Conservation (phyloP, 1,140 invertebrate species). For the Mya arenaria region DNA sequence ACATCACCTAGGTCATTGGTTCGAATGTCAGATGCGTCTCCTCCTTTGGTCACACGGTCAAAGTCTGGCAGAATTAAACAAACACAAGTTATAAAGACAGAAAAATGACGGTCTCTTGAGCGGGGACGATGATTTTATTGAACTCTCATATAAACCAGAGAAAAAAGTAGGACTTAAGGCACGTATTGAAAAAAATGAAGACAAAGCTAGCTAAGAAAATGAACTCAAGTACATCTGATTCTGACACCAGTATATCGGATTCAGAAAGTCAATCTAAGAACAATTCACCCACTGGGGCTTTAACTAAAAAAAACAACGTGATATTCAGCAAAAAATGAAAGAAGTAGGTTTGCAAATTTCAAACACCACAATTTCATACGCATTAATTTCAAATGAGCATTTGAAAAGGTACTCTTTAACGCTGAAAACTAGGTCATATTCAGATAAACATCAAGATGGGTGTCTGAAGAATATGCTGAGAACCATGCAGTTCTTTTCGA, state of each 20-base stretch:
- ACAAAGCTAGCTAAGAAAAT: not conserved
- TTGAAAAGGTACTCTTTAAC: not conserved
- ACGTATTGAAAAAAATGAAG: not conserved
- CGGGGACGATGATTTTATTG: too few relatives aligned
- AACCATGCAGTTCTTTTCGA: not conserved
- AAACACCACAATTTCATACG: not conserved
- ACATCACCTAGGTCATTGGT: not conserved
- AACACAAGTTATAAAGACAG: too few relatives aligned
- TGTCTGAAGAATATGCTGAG: not conserved
- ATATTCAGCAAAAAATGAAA: not conserved
- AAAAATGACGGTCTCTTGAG: too few relatives aligned
- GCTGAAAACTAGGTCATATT: not conserved
- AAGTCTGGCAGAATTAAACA: not conserved
- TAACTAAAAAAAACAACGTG: not conserved
- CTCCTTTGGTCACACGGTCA: not conserved
- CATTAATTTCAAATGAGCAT: not conserved
- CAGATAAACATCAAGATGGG: not conserved
- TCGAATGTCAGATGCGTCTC: not conserved
- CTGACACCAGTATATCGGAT: constrained; percentile 11
- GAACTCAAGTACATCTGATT: not conserved
- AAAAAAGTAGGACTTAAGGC: not conserved
- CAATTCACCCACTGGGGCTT: not conserved
- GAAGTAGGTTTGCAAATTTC: not conserved
- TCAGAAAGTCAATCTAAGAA: not conserved
- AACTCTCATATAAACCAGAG: not conserved